Evolutionary conservation across 2,797 vertebrate genomes (phyloP).

Genomic region (Halcyon smyrnensis): DNA sequence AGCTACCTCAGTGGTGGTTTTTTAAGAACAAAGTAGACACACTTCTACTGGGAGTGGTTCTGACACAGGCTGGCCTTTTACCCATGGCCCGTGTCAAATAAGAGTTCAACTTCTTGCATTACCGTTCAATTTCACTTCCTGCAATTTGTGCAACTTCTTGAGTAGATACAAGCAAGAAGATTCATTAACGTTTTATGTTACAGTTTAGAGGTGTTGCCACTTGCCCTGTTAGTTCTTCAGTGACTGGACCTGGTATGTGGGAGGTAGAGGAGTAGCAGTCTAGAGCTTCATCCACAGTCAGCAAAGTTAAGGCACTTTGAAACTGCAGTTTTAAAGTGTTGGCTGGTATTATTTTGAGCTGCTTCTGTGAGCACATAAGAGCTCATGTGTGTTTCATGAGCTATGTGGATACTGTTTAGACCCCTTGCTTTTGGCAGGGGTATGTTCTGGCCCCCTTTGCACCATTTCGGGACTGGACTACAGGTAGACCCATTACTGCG

Average conservation of each 20-base stretch:
- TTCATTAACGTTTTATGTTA: not conserved
- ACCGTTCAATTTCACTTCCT: not conserved
- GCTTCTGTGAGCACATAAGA: not conserved
- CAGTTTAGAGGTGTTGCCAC: not conserved
- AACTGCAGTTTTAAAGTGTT: not conserved
- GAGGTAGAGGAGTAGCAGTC: not conserved
- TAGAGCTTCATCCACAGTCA: not conserved
- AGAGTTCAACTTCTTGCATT: not conserved
- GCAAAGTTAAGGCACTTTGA: not conserved
- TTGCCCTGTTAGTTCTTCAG: not conserved
- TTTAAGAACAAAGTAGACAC: not conserved
- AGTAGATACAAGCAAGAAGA: not conserved
- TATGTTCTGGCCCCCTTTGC: not conserved
- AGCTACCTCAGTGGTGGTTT: not conserved
- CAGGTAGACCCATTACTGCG: not conserved
- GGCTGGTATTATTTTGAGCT: not conserved
- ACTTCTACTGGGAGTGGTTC: not conserved
- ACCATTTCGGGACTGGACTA: not conserved
- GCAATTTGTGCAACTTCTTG: not conserved
- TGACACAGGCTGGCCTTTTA: not conserved
- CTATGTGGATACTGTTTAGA: not conserved
- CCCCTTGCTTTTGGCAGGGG: not conserved
- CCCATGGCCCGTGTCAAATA: not conserved
- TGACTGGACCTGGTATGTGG: not conserved
- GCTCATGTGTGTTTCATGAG: not conserved